Conservation (phyloP, 2,113 vertebrate genomes). For the Trichechus manatus region DNA sequence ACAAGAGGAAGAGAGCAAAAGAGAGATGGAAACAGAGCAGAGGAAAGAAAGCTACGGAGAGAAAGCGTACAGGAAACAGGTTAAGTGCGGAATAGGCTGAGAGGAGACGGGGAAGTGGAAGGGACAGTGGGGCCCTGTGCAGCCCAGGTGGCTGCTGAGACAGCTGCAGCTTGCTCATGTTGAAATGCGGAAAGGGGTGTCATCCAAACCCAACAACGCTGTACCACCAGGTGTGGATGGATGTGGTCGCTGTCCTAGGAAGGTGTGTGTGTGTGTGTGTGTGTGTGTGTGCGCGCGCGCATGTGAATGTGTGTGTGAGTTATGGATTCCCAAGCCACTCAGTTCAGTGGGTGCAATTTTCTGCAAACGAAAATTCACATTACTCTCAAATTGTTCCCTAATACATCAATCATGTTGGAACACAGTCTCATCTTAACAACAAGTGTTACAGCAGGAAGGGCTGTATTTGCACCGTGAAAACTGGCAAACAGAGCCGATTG, state of each 20-base stretch:
- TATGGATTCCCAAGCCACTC: no score
- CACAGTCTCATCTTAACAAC: not conserved
- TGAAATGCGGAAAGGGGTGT: not conserved
- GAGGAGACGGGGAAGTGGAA: no score
- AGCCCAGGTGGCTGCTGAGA: no score
- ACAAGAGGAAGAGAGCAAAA: not conserved
- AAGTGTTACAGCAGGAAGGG: not conserved
- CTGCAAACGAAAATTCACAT: not conserved
- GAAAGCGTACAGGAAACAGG: not conserved
- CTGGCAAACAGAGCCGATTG: fast-evolving
- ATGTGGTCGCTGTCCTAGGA: fast-evolving
- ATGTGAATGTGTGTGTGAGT: fast-evolving
- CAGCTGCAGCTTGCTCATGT: fast-evolving
- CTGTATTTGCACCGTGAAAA: not conserved
- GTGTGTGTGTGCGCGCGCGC: fast-evolving
- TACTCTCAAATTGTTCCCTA: fast-evolving
- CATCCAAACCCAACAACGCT: not conserved
- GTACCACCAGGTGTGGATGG: fast-evolving
- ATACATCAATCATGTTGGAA: fast-evolving
- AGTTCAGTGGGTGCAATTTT: not conserved
- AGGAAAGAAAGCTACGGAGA: not conserved
- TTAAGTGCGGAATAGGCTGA: no score
- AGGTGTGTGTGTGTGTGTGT: fast-evolving
- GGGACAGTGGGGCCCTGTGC: no score
- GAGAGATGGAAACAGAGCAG: not conserved